phyloP scores from a whole-genome alignment of 2,888 invertebrate genomes.

The Microplitis deprimator region DNA sequence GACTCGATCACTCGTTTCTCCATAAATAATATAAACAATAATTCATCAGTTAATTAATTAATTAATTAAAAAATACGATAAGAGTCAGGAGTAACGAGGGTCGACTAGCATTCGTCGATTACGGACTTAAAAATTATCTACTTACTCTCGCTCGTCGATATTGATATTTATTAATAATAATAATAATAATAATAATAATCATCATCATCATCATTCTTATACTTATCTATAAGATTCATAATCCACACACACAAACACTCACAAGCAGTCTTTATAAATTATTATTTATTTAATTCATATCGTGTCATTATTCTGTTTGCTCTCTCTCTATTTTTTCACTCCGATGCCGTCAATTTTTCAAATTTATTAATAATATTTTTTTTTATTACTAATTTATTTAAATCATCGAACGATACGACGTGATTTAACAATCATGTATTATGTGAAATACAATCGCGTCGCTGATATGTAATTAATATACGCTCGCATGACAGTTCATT shows the following conservation, averaged over 20 bases:
- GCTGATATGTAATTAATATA: conserved; percentile 49
- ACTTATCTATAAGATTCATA: conserved; percentile 61
- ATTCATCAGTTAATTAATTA: neutral
- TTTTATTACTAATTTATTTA: conserved; percentile 22
- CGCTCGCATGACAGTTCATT: conserved; percentile 15
- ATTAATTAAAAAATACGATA: conserved; percentile 15
- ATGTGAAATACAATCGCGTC: conserved; percentile 36
- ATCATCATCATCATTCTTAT: conserved; percentile 43
- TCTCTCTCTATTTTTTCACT: conserved; percentile 30
- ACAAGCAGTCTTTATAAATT: conserved; percentile 70
- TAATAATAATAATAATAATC: too few species aligned
- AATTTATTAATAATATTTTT: conserved; percentile 27
- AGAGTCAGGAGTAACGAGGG: conserved; percentile 29
- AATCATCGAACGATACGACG: conserved; percentile 34
- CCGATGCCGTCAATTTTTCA: conserved; percentile 22
- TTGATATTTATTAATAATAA: conserved; percentile 50
- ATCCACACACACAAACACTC: conserved; percentile 64
- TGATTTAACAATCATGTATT: conserved; percentile 8
- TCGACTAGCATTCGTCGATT: conserved; percentile 30
- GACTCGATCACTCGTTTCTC: conserved; percentile 23
- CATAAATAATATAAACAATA: too few species aligned
- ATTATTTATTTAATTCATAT: conserved; percentile 50
- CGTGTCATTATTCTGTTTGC: conserved; percentile 15
- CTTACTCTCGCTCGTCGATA: conserved; percentile 56
- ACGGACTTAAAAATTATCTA: conserved; percentile 61